Evolutionary conservation across 1,140 invertebrate genomes (phyloP), one percentile per base, ranked within the genome.

Genomic region (Panagrolaimus sp.): DNA sequence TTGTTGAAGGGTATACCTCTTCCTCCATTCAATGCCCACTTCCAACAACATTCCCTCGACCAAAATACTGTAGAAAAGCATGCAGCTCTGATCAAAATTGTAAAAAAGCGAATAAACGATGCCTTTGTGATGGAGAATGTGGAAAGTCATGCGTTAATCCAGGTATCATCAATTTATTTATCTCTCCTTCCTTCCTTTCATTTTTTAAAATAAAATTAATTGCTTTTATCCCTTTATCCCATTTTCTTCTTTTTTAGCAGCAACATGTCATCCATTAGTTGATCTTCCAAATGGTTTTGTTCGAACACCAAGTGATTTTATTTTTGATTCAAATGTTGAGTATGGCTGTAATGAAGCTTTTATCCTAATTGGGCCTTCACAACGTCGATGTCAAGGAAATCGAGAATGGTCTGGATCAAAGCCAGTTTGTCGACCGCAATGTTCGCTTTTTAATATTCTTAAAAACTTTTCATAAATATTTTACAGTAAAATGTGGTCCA

Each of bases 91-190:
- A 97, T 81, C 90, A 91, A 79, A 93, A 97, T 81, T 98, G 95
- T 84, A 95, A 94, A 84, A 95, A 92, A 81, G 90, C 93, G 84
- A 91, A 93, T 85, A 96, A 96, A 85, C 91, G 92, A 80, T 98
- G 95, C 83, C 87, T 95, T 58, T 98, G 95, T 83, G 95, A 98
- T 82, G 94, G 93, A 44, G 88, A 90, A 3, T 98, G 95, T 83
- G 95, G 94, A 26, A 90, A 94, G 88, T 94, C 92, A 17, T 98
- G 95, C 85, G 93, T 98, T 70, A 95, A 96, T 85, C 92, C 92
- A 58, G 88, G 88, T 88, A 79, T 85, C 83, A 78, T 55, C 5
- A n/a, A 15, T 12, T 1, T 10, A 43, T 46, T n/a, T 8, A 71
- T 62, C 14, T 21, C 32, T 9, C 1, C 21, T 28, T 48, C 44